Evolutionary conservation across 2,888 invertebrate species (phyloP), one percentile per base, ranked within the genome.

Genomic region (Parthenolecanium corni): DNA sequence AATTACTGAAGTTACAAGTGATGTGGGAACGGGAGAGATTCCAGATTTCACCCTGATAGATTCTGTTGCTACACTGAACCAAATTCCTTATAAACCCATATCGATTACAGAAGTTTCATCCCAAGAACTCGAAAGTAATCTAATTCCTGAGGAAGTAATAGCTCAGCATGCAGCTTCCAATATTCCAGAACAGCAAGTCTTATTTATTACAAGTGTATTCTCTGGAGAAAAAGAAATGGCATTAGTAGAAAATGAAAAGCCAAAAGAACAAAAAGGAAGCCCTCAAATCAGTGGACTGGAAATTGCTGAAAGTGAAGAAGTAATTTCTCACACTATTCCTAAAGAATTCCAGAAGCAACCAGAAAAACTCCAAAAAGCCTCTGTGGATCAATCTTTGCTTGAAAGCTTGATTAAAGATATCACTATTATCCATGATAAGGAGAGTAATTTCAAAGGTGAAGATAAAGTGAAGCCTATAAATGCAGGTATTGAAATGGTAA

Each of bases 321-420:
- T 77, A 12, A 70, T 74, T 63, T 72, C 74, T 64, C 70, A 70
- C 66, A 67, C 69, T 36, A 66, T 72, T 49, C 68, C 71, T 52
- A 67, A 68, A 40, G 68, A 70, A 38, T 66, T 74, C 47, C 51
- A 66, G 18, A 54, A 64, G 12, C 47, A 54, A 38, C 65, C 62
- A 47, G 73, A 73, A 14, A 70, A 69, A 53, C 61, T 67, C 62
- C 71, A 70, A 54, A 69, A 67, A 53, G 77, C 76, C 18, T 71
- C 25, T 31, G 9, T 57, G 1, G 31, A 46, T 42, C 44, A 42
- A 21, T 20, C 44, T 1, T 4, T 44, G 3, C 44, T 57, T 25
- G 31, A 57, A 57, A 24, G 81, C 69, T 67, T 83, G 40, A 76
- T 78, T 63, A 71, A 82, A 14, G 76, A 74, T 14, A 79, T 82